Conservation (phyloP, 1,140 invertebrate genomes). For the Penaeus japonicus region DNA sequence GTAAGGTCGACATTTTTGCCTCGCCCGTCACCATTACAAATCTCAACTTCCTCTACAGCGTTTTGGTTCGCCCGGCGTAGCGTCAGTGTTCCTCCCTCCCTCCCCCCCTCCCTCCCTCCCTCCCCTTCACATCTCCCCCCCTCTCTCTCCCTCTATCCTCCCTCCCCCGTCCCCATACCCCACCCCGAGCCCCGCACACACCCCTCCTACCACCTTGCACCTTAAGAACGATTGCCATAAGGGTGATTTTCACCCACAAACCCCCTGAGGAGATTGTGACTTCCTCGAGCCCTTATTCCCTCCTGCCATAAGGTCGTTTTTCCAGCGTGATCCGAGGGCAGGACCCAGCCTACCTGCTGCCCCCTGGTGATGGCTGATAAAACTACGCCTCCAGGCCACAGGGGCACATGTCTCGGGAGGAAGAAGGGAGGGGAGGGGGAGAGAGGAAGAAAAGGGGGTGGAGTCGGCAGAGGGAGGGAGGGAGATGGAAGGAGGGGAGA, state of each 20-base stretch:
- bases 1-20: background rate
- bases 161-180: too few species aligned
- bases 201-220: background rate
- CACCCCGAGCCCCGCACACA: too few species aligned
- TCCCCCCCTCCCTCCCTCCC: too few species aligned
- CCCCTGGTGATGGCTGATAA: constrained; percentile 2
- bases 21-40: background rate
- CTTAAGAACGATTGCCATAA: background rate
- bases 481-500: background rate
- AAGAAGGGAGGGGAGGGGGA: background rate
- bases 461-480: background rate
- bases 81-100: background rate
- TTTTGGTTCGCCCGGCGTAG: background rate
- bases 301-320: background rate
- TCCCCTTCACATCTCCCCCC: too few species aligned
- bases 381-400: background rate
- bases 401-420: background rate
- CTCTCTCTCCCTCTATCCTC: too few species aligned
- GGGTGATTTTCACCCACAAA: background rate
- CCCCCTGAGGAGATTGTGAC: background rate
- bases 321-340: background rate
- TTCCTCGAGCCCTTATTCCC: background rate
- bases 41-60: background rate
- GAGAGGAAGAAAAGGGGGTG: background rate
- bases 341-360: background rate